Base-by-base conservation (phyloP, 2,797 vertebrate genomes). In the Neostethus bicornis region DNA sequence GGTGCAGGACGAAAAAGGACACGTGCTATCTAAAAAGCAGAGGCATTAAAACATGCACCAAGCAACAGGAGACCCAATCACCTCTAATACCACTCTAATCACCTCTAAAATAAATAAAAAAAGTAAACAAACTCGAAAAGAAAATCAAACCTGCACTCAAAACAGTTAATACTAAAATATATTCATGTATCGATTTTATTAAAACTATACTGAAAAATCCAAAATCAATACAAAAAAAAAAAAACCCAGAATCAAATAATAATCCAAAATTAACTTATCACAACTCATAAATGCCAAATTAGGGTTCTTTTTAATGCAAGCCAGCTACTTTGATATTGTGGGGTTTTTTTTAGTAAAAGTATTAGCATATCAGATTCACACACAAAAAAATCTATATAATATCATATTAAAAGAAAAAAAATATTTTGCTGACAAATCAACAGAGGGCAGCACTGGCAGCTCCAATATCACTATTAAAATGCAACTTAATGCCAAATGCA, bases 31-130 rank as follows among this genome's bases (percentile, higher is more conserved):
- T 68, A 28, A 49, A 45, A 62, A 66, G 31, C 62, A 52, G 41
- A 59, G 38, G 42, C 79, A 87, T 86, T 84, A 81, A 79, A 56
- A 83, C 90, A 89, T 91, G 89, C 87, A 82, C 49, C 60, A 66
- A 59, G 71, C 56, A 66, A 62, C 49, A 74, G 59, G 51, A 35
- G 14, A 23, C 20, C 28, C 20, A 46, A 50, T 34, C 70, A 44
- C 20, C 62, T 51, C n/a, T 56, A 32, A 51, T 19, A 44, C 31
- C 32, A 64, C 19, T 38, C 20, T 60, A 34, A 32, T 51, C 19
- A 44, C 31, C 32, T 64, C 19, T 38, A 20, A 60, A 34, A 11
- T 31, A 2, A n/a, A 4, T 34, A 14, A 14, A 12, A 14, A 4
- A 5, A 42, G 46, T 23, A 17, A 38, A 67, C 10, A 17, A 11